Base-by-base conservation (phyloP, 2,797 vertebrate genomes). In the Natrix natrix region DNA sequence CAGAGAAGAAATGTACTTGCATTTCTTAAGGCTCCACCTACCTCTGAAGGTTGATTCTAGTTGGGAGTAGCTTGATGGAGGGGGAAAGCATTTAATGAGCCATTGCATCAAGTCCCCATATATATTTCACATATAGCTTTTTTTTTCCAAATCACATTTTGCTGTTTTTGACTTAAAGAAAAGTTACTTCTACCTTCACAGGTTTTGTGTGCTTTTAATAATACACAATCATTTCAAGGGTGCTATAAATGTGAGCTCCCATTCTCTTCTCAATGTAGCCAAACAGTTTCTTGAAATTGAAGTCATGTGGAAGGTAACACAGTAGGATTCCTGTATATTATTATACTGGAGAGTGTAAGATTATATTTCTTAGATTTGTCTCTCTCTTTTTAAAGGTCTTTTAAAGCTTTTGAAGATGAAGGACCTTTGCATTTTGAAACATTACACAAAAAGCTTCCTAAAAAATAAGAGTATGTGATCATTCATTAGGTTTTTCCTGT, bases 121-220 rank as follows among this genome's bases (percentile, higher is more conserved):
- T 95, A 96, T 97, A 96, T 97, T 97, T 97, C 95, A 96, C 96
- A 96, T 95, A 91, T 94, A 95, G 95, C 93, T 94, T 97, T 95
- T 97, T 95, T 37, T 59, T 96, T 93, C 94, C 95, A 93, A 95
- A 95, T 94, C 93, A 96, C 97, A 96, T 96, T 96, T 83, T 97
- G 95, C 95, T 96, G 95, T 96, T 96, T 95, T 95, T 96, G 96
- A 94, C 91, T 94, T 95, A 95, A 96, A 94, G 95, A 92, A 94
- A 92, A 94, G 95, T 87, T 92, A 94, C 95, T 95, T 96, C 94
- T 95, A 95, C 22, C 91, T 95, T 95, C 95, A 94, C 86, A 74
- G 0, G 13, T 94, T 87, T 91, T 90, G 88, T 90, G 94, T 90
- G 37, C 93, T 32, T 86, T 66, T 86, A 90, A 28, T 20, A 69